Evolutionary conservation across 2,113 vertebrate species (phyloP).

Genomic region (Spheniscus mendiculus): DNA sequence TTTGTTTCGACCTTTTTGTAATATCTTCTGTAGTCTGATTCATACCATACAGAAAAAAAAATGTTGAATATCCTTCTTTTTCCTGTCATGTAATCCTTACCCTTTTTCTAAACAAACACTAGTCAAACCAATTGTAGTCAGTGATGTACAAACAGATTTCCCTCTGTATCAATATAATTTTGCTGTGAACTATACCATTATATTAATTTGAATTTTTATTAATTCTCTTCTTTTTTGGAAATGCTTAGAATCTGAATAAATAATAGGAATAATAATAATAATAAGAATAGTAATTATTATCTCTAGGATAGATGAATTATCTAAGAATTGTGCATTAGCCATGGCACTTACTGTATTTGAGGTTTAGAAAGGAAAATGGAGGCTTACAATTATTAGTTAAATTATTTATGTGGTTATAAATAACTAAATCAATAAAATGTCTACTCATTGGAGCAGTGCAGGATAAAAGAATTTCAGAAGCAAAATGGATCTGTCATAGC

Average conservation of each 20-base stretch:
- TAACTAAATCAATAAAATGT: conserved; percentile 28
- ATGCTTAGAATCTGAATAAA: neutral
- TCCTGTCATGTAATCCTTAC: neutral
- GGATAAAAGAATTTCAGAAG: conserved; percentile 8
- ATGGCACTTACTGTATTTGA: neutral
- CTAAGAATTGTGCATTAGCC: neutral
- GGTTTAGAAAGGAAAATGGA: conserved; percentile 10
- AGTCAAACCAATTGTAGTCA: neutral
- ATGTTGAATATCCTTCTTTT: neutral
- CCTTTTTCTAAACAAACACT: neutral
- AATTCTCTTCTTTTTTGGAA: neutral
- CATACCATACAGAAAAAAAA: neutral
- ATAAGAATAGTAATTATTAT: neutral
- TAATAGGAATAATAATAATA: neutral
- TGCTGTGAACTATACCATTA: neutral
- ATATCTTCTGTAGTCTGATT: neutral
- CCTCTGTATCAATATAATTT: neutral
- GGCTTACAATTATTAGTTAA: conserved; percentile 12
- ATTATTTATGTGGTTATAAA: conserved; percentile 53
- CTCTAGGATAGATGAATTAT: neutral
- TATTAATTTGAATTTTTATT: conserved; percentile 24
- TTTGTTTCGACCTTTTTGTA: neutral
- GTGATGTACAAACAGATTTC: neutral
- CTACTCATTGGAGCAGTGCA: neutral
- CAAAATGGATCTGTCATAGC: neutral